phyloP scores from a whole-genome alignment of 2,797 vertebrate species.

The Myotis daubentonii region DNA sequence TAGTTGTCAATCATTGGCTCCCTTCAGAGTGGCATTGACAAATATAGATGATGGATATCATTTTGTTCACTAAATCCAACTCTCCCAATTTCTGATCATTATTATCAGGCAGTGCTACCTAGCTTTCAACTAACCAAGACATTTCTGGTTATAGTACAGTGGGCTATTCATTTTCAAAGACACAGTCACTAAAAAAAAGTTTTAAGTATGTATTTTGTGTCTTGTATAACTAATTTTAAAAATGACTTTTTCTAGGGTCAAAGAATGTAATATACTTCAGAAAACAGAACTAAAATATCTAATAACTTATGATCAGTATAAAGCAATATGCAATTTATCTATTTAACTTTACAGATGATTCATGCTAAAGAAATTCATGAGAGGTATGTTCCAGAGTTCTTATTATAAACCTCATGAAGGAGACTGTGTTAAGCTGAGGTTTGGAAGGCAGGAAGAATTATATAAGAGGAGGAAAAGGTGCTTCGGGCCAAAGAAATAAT shows the following conservation, averaged over 20 bases:
- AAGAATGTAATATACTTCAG: background rate
- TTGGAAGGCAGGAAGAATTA: background rate
- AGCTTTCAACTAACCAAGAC: background rate
- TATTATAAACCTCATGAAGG: background rate
- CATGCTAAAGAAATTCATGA: background rate
- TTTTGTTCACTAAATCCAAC: background rate
- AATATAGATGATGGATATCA: background rate
- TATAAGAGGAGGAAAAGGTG: background rate
- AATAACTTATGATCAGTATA: background rate
- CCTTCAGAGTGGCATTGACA: background rate
- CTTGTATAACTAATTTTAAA: background rate
- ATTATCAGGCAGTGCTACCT: background rate
- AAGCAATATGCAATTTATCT: conserved; percentile 9
- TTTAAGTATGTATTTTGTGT: background rate
- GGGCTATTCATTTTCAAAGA: background rate
- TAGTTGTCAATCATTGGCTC: background rate
- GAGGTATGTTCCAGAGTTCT: background rate
- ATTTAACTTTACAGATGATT: background rate
- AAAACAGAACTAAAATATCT: background rate
- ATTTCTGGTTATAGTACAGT: background rate
- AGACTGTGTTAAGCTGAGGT: background rate
- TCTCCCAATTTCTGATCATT: background rate
- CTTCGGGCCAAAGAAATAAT: background rate
- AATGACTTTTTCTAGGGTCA: background rate
- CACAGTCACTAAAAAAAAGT: background rate